These are phyloP conservation scores for Pantherophis guttatus DNA, from an alignment of 2,113 vertebrate genomes.

Conservation along the genomic window DNA sequence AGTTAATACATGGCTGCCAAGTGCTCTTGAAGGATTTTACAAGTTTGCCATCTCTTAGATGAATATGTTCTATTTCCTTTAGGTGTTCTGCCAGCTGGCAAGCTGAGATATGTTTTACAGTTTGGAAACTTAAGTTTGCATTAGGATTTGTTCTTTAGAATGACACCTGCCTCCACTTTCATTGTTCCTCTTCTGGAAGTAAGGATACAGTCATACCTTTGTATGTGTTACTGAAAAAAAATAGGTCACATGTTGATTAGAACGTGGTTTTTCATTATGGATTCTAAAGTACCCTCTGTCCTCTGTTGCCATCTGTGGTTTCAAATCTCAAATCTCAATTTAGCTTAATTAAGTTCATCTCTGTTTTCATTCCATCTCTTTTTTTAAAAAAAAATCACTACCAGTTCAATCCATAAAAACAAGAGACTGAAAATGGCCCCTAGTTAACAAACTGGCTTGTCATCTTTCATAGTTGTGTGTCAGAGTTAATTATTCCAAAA, in stretches of 20 bases:
- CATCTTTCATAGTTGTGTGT: conserved; percentile 50
- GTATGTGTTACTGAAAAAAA: not conserved
- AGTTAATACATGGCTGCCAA: not conserved
- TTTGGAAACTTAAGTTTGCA: not conserved
- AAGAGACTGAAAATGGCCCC: conserved; percentile 35
- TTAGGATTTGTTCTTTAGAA: not conserved
- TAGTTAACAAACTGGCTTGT: conserved; percentile 51
- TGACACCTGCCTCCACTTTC: not conserved
- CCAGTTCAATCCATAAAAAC: conserved; percentile 38
- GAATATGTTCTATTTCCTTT: not conserved
- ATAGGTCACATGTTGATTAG: conserved; percentile 17
- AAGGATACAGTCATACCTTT: not conserved
- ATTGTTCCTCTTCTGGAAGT: not conserved
- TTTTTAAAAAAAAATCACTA: not conserved
- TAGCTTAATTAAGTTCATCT: not conserved
- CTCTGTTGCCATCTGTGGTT: conserved; percentile 20
- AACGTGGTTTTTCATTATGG: not conserved
- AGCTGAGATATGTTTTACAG: not conserved
- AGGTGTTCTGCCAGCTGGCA: not conserved
- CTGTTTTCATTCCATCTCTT: not conserved
- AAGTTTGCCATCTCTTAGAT: not conserved
- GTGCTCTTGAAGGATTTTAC: not conserved
- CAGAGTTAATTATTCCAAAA: conserved; percentile 59
- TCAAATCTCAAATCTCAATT: not conserved
- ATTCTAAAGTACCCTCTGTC: not conserved